Percentiles rank a stretch among this genome's conserved stretches.
Conservation (phyloP, 2,888 invertebrate species). For the Agrilus biguttatus region DNA sequence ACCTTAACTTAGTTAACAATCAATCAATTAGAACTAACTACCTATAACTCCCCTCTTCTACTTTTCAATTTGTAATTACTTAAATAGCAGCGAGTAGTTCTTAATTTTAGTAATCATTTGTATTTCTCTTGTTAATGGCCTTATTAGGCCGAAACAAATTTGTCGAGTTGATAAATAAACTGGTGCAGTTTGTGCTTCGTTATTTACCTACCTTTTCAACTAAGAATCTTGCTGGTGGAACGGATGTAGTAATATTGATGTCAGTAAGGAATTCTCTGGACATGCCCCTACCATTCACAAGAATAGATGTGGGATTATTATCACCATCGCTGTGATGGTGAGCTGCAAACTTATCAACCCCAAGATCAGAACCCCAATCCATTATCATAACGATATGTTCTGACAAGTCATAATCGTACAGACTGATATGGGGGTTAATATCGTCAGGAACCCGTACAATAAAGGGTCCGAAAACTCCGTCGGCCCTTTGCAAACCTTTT, state of each 20-base stretch:
- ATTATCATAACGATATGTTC: constrained; percentile 62
- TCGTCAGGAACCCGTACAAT: constrained; percentile 55
- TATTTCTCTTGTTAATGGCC: too few relatives aligned
- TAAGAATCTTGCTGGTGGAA: constrained; percentile 46
- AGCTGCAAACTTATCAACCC: constrained; percentile 61
- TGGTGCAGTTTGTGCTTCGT: too few relatives aligned
- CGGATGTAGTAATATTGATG: constrained; percentile 23
- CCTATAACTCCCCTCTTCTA: too few relatives aligned
- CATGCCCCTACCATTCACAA: constrained; percentile 71
- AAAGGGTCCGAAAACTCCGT: constrained; percentile 69
- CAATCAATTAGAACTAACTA: too few relatives aligned
- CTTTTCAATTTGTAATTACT: too few relatives aligned
- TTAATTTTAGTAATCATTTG: too few relatives aligned
- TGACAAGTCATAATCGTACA: constrained; percentile 68
- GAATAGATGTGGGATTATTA: constrained; percentile 67
- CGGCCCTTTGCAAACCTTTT: constrained; percentile 70
- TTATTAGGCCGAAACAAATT: too few relatives aligned
- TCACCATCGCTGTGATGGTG: constrained; percentile 73
- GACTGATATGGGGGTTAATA: constrained; percentile 44
- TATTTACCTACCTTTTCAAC: constrained; percentile 48
- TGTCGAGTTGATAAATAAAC: too few relatives aligned
- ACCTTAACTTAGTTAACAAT: too few relatives aligned
- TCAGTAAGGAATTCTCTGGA: constrained; percentile 32
- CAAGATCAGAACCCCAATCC: constrained; percentile 69
- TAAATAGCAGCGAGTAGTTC: too few relatives aligned